Evolutionary conservation across 2,888 invertebrate species (phyloP).

Genomic region (Brenthis daphne): DNA sequence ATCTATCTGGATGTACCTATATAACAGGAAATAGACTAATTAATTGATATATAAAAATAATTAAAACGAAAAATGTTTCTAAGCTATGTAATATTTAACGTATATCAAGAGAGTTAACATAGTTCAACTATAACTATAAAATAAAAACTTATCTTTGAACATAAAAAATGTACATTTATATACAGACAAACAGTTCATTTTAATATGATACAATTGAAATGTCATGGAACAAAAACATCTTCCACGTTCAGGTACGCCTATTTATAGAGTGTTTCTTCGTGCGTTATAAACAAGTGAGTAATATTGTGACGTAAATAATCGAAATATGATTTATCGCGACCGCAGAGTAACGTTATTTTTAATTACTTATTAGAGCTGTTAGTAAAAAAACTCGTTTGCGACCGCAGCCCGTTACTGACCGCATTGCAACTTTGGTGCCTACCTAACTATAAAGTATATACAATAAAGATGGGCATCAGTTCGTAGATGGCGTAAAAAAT

Average conservation of each 20-base stretch:
- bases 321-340: slow-evolving; percentile 16
- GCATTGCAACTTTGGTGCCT: background rate
- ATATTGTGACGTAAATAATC: slow-evolving; percentile 17
- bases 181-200: background rate
- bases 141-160: too few relatives aligned
- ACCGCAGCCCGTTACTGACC: slow-evolving; percentile 24
- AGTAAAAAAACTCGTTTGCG: slow-evolving; percentile 9
- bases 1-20: background rate
- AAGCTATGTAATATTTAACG: too few relatives aligned
- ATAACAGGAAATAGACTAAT: background rate
- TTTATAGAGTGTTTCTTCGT: too few relatives aligned
- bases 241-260: too few relatives aligned
- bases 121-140: too few relatives aligned
- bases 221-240: too few relatives aligned
- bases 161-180: background rate
- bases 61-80: too few relatives aligned
- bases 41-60: too few relatives aligned
- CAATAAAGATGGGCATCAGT: too few relatives aligned
- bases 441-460: background rate
- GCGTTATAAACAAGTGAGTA: slow-evolving; percentile 19
- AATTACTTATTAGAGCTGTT: slow-evolving; percentile 30
- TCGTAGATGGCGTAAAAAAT: too few relatives aligned
- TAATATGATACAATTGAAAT: background rate
- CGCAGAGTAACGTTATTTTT: slow-evolving; percentile 31
- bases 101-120: too few relatives aligned